Conservation (phyloP, 2,888 invertebrate species). For the Sipha maydis region DNA sequence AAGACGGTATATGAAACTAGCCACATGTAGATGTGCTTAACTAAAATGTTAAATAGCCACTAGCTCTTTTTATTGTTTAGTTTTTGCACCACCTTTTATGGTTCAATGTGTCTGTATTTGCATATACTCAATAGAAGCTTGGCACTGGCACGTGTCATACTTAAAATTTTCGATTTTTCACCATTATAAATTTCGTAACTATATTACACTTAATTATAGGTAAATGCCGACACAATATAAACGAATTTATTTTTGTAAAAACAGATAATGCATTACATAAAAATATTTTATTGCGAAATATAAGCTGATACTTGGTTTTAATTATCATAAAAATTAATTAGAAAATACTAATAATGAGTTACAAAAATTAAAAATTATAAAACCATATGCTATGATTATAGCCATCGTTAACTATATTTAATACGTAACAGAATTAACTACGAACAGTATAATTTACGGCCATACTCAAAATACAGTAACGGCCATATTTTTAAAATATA, state of each 20-base stretch:
- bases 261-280: neutral
- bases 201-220: neutral
- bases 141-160: constrained; percentile 50
- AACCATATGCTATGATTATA: neutral
- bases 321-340: neutral
- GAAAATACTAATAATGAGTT: neutral
- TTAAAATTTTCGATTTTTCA: constrained; percentile 15
- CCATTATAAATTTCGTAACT: neutral
- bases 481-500: too few species aligned
- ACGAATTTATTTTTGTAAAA: neutral
- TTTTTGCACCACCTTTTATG: constrained; percentile 40
- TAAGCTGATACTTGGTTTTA: neutral
- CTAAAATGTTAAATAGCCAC: constrained; percentile 43
- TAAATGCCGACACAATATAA: neutral
- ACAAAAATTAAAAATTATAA: neutral
- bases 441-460: too few species aligned
- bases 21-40: constrained; percentile 41
- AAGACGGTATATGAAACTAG: constrained; percentile 35
- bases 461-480: too few species aligned
- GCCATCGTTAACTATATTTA: neutral
- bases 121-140: constrained; percentile 24
- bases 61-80: constrained; percentile 47
- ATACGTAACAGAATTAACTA: neutral
- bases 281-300: neutral
- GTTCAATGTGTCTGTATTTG: constrained; percentile 35